Base-by-base conservation (phyloP, 2,113 vertebrate genomes). In the Zingel zingel region DNA sequence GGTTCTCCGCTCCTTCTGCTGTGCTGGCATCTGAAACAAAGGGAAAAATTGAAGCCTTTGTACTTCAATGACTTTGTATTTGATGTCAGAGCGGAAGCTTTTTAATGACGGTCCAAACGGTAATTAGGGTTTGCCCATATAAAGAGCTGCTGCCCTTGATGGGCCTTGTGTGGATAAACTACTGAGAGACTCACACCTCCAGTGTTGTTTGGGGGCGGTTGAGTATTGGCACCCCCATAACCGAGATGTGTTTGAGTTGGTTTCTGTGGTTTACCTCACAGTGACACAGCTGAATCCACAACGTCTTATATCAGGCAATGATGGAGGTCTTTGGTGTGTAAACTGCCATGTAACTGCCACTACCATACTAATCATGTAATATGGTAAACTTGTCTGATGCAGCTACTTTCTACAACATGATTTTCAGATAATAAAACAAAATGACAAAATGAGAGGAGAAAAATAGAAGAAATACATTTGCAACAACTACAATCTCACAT, bases 41-140 rank as follows among this genome's bases (percentile, higher is more conserved):
- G 81, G 88, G 87, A 33, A 74, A 77, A 81, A 85, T 82, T 61
- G 74, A 83, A 83, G 87, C 86, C 87, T 92, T 93, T 90, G 86
- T 87, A 80, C 84, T 87, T 70, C 65, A 51, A 0, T 83, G 87
- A 89, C 84, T 90, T 89, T 80, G 82, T 80, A 85, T 91, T 90
- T 92, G 86, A 92, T 88, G 92, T 93, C 53, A 36, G 81, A 88
- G 71, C 89, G 90, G 92, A 93, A 93, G 88, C 84, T 69, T 79
- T 90, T 91, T 92, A 90, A 92, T 85, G 78, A 51, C 19, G 51
- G 84, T 88, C 87, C 88, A 91, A 88, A 82, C 82, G 87, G 87
- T 92, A 87, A 93, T 93, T 90, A 92, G 84, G 83, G 86, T 87
- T 88, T 82, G 51, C 50, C 53, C 62, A 3, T 74, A 84, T 84